Base-by-base conservation (phyloP, 2,888 invertebrate genomes). In the Rhingia campestris region DNA sequence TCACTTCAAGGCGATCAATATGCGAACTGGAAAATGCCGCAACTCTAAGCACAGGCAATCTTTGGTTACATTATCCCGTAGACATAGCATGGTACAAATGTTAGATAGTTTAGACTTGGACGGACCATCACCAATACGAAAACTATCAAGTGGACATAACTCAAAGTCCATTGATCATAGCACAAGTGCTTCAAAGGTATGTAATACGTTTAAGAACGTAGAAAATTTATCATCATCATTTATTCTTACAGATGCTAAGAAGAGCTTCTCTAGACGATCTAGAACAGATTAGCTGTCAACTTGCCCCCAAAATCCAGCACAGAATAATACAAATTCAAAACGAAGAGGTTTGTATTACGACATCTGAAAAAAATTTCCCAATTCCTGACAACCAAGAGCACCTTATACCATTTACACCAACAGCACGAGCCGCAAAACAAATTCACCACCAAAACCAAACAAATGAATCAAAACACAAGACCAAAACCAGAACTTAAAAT, bases 1-100 rank as follows among this genome's bases (percentile, higher is more conserved):
- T 91, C 97, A 97, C 90, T 97, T 98, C 91, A 94, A 96, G 74
- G 96, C 97, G 2, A 97, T 97, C 87, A 94, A 95, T 91, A 95
- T 97, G 88, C 93, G 96, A 47, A 93, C 94, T 69, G 96, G 96
- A 58, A 94, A 94, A 90, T 89, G 90, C 30, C 92, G 94, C 43
- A 95, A 94, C 86, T 95, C 96, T 69, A 95, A 96, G 88, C 97
- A 97, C 90, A 92, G 97, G 69, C 97, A 97, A 92, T 96, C 96
- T 37, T 93, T 97, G 54, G 96, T 97, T 77, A 96, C 96, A 0
- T 92, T 97, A 3, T 96, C 96, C 61, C 93, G 96, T 88, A 93
- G 95, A 81, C 96, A 96, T 88, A 96, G 96, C 88, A 92, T 96
- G 88, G 95, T 96, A 69, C 96, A 96, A 91, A 95, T 95, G 94